Evolutionary conservation across 2,113 vertebrate genomes (phyloP).

Genomic region (Neodontobutis hainanensis): DNA sequence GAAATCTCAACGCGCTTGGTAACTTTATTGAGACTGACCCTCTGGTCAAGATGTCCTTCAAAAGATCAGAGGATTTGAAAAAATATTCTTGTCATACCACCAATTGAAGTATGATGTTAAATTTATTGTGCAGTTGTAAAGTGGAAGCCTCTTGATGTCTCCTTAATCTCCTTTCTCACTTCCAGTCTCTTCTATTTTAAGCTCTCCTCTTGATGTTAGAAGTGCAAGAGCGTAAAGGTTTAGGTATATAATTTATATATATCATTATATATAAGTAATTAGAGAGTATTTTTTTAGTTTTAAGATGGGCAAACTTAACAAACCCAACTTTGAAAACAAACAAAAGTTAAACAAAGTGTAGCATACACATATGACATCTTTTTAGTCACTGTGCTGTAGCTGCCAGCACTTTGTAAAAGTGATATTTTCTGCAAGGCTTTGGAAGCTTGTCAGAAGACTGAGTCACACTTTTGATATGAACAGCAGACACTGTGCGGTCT

Average conservation of each 20-base stretch:
- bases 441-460: constrained; percentile 8
- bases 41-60: not conserved
- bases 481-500: constrained; percentile 21
- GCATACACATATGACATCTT: not conserved
- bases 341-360: not conserved
- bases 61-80: not conserved
- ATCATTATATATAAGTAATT: not conserved
- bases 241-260: constrained; percentile 16
- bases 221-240: constrained; percentile 20
- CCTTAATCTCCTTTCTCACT: constrained; percentile 10
- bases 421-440: constrained; percentile 3
- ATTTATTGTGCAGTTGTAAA: constrained; percentile 42
- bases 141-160: constrained; percentile 40
- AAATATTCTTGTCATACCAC: constrained; percentile 11
- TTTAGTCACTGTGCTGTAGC: not conserved
- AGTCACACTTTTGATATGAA: constrained; percentile 29
- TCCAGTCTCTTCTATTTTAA: constrained; percentile 41
- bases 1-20: not conserved
- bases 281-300: not conserved
- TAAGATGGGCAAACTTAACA: constrained; percentile 1
- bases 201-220: constrained; percentile 23
- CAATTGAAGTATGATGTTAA: constrained; percentile 29
- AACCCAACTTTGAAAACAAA: not conserved
- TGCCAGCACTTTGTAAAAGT: constrained; percentile 1
- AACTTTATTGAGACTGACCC: constrained; percentile 8